Base-by-base conservation (phyloP, 2,888 invertebrate genomes). In the Caenorhabditis sp. region DNA sequence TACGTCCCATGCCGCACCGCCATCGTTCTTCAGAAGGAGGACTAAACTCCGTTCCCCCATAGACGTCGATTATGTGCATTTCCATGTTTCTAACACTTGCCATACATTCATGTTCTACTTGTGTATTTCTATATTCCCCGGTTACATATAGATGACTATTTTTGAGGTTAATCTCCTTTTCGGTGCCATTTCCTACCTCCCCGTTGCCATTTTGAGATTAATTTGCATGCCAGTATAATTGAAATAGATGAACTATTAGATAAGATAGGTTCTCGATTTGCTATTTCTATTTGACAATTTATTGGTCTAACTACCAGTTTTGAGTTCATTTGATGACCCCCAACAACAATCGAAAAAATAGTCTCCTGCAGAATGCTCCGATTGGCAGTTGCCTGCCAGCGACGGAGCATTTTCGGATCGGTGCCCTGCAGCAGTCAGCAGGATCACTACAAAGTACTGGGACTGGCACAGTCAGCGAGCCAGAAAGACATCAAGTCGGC, bases 1-100 rank as follows among this genome's bases (percentile, higher is more conserved):
- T 92, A 92, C 76, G 82, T 91, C 24, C 92, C 92, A 2, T 77
- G 69, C 67, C 67, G 87, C 24, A 72, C 84, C 4, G 88, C 78
- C 11, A 67, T 88, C 35, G 87, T 88, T 9, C 69, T 88, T 11
- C 69, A 85, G 50, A 74, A 80, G 61, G 68, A 64, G 11, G 65
- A 80, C 9, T 68, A 50, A 56, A 32, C 58, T 47, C 8, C 47
- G 44, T 24, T 20, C 47, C 62, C 6, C 5, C 6, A 47, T 47
- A 47, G 47, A 47, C 11, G 47, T 18, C 32, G 40, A 44, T 55
- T 61, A 37, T 58, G 18, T 71, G 61, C 28, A 24, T 9, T 61
- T 28, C 22, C 64, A 35, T 61, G n/a, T 60, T 47, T 51, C 44
- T 40, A 62, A 61, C 58, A 47, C 68, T 68, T 72, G 72, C 69